Evolutionary conservation across 2,113 vertebrate genomes (phyloP).

Genomic region (Crotalus horridus): DNA sequence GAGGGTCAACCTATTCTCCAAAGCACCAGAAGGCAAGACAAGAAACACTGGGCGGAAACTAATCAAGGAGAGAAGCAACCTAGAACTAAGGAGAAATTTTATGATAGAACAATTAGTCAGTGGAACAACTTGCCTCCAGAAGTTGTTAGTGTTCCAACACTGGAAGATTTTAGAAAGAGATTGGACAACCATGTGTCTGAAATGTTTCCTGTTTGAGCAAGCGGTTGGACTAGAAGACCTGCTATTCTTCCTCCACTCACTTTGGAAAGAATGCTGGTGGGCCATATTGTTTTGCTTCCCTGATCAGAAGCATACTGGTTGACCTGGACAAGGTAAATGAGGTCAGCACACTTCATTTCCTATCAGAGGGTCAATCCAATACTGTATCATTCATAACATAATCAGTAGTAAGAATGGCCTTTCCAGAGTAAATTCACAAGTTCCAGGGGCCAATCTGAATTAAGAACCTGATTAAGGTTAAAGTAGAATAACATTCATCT

Average conservation of each 20-base stretch:
- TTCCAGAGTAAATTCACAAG: neutral
- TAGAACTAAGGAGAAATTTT: neutral
- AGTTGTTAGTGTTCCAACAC: neutral
- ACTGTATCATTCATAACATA: neutral
- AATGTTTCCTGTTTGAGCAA: no score
- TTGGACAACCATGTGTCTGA: neutral
- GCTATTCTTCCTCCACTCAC: neutral
- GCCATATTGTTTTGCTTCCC: neutral
- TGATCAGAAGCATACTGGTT: neutral
- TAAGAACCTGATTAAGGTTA: neutral
- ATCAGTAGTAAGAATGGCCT: neutral
- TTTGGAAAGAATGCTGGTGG: neutral
- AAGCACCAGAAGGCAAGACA: neutral
- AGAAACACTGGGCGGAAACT: neutral
- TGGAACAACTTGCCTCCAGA: neutral
- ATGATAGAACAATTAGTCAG: neutral
- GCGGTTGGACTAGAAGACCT: no score
- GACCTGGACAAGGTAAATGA: neutral
- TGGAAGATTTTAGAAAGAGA: neutral
- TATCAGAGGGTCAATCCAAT: neutral
- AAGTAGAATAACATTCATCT: neutral
- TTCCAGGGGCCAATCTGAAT: neutral
- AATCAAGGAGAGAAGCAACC: neutral
- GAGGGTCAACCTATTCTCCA: no score
- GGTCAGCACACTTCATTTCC: neutral